Conservation (phyloP, 2,888 invertebrate genomes). For the Melinopterus prodromus region DNA sequence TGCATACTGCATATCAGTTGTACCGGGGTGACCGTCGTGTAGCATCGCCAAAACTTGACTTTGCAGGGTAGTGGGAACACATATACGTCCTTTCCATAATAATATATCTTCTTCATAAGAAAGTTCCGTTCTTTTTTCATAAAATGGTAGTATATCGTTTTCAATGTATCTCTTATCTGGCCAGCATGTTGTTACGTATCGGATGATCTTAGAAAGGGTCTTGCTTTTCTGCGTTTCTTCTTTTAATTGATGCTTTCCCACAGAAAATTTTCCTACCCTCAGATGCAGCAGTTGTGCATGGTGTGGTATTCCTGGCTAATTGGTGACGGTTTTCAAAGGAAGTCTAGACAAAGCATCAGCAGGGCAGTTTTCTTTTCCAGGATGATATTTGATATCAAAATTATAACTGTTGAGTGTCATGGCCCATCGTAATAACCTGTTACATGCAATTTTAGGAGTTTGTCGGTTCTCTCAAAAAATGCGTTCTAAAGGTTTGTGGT, state of each 20-base stretch:
- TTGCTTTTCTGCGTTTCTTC: not conserved
- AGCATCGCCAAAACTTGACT: conserved; percentile 24
- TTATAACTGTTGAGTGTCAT: conserved; percentile 30
- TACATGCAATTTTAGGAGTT: conserved; percentile 34
- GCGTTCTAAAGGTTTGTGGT: not conserved
- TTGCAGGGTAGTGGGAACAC: conserved; percentile 27
- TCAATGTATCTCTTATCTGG: not conserved
- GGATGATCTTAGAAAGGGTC: not conserved
- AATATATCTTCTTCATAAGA: conserved; percentile 36
- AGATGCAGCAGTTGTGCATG: not conserved
- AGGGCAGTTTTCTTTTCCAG: conserved; percentile 34
- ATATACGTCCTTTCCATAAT: conserved; percentile 38
- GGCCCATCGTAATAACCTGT: conserved; percentile 28
- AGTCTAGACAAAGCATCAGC: conserved; percentile 33
- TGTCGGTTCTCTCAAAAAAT: conserved; percentile 29
- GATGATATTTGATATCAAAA: conserved; percentile 27
- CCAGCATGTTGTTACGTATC: too few relatives aligned
- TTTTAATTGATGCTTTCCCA: not conserved
- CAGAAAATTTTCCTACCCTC: conserved; percentile 9
- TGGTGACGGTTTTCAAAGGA: not conserved
- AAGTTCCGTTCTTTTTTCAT: conserved; percentile 42
- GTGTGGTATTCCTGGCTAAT: not conserved
- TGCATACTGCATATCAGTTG: conserved; percentile 43
- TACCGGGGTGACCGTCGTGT: conserved; percentile 35
- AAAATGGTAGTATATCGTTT: conserved; percentile 35